phyloP scores from a whole-genome alignment of 2,113 vertebrate genomes.

The Caretta caretta region DNA sequence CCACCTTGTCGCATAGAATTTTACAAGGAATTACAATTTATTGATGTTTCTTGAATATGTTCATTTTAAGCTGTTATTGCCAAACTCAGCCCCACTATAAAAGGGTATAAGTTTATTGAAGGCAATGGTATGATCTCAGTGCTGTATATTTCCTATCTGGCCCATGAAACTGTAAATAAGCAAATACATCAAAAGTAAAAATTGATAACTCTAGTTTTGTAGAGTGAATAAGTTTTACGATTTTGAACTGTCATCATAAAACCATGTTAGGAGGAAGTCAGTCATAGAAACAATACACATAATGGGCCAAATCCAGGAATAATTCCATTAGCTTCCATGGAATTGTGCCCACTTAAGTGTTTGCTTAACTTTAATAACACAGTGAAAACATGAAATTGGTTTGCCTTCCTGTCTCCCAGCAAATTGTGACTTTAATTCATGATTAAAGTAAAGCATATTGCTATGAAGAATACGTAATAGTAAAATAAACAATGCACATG shows the following conservation, averaged over 20 bases:
- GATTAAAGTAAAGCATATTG: neutral
- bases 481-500: neutral
- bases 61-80: slow-evolving; percentile 57
- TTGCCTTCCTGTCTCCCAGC: neutral
- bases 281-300: slow-evolving; percentile 43
- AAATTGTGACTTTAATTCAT: neutral
- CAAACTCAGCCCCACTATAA: slow-evolving; percentile 60
- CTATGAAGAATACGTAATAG: neutral
- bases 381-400: neutral
- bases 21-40: slow-evolving; percentile 59
- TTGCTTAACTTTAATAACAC: slow-evolving; percentile 19
- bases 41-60: slow-evolving; percentile 40
- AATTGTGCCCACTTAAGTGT: slow-evolving; percentile 8
- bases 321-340: neutral
- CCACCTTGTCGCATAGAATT: slow-evolving; percentile 19
- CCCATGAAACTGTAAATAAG: slow-evolving; percentile 73
- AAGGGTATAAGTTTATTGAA: slow-evolving; percentile 59
- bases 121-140: slow-evolving; percentile 53
- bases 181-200: slow-evolving; percentile 73
- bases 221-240: slow-evolving; percentile 70
- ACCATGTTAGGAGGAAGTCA: slow-evolving; percentile 48
- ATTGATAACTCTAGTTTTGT: slow-evolving; percentile 71
- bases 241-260: slow-evolving; percentile 61
- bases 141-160: slow-evolving; percentile 49
- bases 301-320: slow-evolving; percentile 55